Evolutionary conservation across 2,113 vertebrate species (phyloP).

Genomic region (Periophthalmus modestus): DNA sequence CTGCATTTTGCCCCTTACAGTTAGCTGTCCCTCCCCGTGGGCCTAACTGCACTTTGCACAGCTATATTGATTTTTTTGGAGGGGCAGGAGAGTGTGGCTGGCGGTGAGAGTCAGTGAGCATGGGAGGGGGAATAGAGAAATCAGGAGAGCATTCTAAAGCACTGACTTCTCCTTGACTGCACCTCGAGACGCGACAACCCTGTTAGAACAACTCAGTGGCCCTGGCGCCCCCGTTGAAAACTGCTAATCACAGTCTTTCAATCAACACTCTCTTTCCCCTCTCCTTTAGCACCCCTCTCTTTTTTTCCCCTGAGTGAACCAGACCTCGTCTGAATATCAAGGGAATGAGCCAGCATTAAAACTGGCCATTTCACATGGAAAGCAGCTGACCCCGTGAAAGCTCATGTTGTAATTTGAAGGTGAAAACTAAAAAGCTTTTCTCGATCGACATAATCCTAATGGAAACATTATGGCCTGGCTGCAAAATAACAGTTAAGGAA

Average conservation of each 20-base stretch:
- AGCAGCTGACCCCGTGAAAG: constrained; percentile 74
- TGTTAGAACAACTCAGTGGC: constrained; percentile 65
- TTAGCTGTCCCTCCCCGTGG: constrained; percentile 60
- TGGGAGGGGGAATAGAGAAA: constrained; percentile 43
- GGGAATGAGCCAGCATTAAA: constrained; percentile 68
- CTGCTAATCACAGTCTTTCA: constrained; percentile 76
- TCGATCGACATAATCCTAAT: constrained; percentile 71
- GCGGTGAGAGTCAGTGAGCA: constrained; percentile 38
- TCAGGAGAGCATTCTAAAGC: constrained; percentile 63
- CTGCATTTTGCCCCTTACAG: constrained; percentile 47
- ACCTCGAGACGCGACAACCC: constrained; percentile 63
- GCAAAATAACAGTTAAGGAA: constrained; percentile 68
- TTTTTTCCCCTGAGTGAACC: constrained; percentile 30
- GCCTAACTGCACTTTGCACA: constrained; percentile 77
- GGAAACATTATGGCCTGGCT: constrained; percentile 64
- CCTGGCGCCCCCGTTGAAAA: constrained; percentile 50
- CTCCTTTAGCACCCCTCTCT: constrained; percentile 30
- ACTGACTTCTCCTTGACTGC: constrained; percentile 78
- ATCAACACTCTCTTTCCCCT: constrained; percentile 55
- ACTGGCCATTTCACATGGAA: constrained; percentile 62
- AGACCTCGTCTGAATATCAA: constrained; percentile 57
- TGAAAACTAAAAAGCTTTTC: constrained; percentile 74
- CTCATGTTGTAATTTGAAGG: constrained; percentile 72
- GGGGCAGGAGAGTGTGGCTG: constrained; percentile 62
- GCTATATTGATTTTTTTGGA: constrained; percentile 79